Evolutionary conservation across 2,113 vertebrate species (phyloP), one percentile per base, ranked within the genome.

Genomic region (Lanius collurio): DNA sequence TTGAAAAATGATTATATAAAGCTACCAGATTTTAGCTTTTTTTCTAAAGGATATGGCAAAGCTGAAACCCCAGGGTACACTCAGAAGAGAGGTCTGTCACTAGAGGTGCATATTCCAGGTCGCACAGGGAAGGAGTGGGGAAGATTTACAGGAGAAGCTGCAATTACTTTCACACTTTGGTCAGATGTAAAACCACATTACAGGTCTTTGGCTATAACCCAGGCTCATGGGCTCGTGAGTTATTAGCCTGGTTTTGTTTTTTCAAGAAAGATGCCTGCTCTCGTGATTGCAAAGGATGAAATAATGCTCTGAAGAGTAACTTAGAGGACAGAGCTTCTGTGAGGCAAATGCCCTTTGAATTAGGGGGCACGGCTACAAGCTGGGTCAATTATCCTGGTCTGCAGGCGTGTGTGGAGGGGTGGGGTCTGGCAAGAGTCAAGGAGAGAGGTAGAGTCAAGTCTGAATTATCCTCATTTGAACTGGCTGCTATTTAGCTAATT

Each of bases 161-260:
- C 68, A 93, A 84, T 94, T 93, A 81, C 39, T 89, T 83, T 92
- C 79, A 76, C 86, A 91, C 83, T 78, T 70, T 94, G 83, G 64
- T 92, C 83, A 83, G 89, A 81, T 83, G 80, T 74, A 91, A 94
- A 94, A 69, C 84, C 78, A 81, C 91, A 86, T 80, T 86, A 55
- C 35, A 71, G 52, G 14, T 83, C 42, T 74, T 50, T 93, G 91
- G 86, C 71, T 83, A 9, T 26, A 35, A 59, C 76, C 89, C 89
- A 90, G 65, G 44, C 91, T 96, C 39, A 39, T 56, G 59, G 52
- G 42, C 52, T 83, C 23, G 39, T 83, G 52, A 77, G n/a, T 80
- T 96, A 88, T 88, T 92, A 92, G 55, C 73, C 55, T 74, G 24
- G 3, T 49, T 57, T 57, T 10, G 15, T 63, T 37, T 53, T 65